These are phyloP conservation scores for Virgularia gustaviana DNA, from an alignment of 92 coral and sea anemone genomes.

Conservation along the genomic window DNA sequence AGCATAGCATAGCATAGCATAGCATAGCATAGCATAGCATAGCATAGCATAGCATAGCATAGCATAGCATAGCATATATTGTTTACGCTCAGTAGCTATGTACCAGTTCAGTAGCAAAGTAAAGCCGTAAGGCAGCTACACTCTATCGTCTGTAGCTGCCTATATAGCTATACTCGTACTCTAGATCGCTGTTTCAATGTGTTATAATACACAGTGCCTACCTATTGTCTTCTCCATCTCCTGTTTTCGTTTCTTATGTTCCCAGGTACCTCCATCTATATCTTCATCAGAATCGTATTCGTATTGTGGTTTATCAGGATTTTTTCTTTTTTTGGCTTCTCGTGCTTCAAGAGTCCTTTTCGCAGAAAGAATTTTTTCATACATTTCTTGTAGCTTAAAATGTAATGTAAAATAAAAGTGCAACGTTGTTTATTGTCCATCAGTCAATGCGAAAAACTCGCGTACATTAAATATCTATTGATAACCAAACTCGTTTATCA, in stretches of 20 bases:
- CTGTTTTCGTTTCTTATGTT: conserved; percentile 76
- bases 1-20: no score
- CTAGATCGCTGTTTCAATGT: neutral
- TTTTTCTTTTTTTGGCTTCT: conserved; percentile 46
- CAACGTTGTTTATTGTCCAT: no score
- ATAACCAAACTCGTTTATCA: no score
- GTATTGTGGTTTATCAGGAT: conserved; percentile 68
- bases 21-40: no score
- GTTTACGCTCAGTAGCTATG: no score
- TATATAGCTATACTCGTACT: no score
- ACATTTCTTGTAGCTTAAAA: conserved; percentile 76
- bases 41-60: no score
- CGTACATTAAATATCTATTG: neutral
- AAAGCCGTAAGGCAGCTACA: neutral
- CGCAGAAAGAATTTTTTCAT: conserved; percentile 76
- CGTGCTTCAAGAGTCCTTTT: conserved; percentile 45
- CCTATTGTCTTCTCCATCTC: conserved; percentile 80
- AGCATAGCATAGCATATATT: no score
- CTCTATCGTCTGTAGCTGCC: neutral
- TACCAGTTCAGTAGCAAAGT: no score
- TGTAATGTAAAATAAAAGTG: no score
- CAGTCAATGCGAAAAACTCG: no score
- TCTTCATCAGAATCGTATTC: conserved; percentile 99
- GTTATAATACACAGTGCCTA: neutral
- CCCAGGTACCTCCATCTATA: conserved; percentile 95